Conservation (phyloP, 2,888 invertebrate genomes). For the Alcis repandata region DNA sequence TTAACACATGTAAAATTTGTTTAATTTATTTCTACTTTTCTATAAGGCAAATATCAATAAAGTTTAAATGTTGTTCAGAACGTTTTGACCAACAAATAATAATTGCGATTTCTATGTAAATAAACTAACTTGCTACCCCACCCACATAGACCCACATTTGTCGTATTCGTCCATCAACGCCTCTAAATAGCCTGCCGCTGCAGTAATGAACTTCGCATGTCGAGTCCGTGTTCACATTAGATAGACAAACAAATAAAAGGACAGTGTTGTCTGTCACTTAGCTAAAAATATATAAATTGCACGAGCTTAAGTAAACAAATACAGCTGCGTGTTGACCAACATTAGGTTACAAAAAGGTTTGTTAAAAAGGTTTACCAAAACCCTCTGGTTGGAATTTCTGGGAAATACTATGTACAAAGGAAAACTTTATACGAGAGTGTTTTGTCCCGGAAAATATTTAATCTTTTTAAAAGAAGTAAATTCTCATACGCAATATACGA, state of each 20-base stretch:
- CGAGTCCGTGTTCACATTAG: background rate
- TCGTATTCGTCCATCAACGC: no score
- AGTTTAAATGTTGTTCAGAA: no score
- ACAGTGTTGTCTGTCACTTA: background rate
- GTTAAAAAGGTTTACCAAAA: conserved; percentile 7
- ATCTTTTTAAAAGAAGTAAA: background rate
- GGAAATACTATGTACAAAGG: background rate
- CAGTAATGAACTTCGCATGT: background rate
- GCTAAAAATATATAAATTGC: background rate
- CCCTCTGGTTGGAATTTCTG: background rate
- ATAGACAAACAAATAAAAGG: background rate
- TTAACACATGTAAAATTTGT: no score
- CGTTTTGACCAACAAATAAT: no score
- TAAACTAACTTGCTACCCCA: no score
- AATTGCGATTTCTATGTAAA: no score
- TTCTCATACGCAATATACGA: background rate
- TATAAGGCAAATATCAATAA: no score
- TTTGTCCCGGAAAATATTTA: conserved; percentile 4
- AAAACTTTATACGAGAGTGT: conserved; percentile 1
- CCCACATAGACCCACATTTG: no score
- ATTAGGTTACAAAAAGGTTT: conserved; percentile 1
- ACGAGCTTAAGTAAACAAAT: background rate
- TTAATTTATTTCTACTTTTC: no score
- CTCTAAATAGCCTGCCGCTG: no score
- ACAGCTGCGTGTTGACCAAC: background rate